phyloP scores from a whole-genome alignment of 2,797 vertebrate genomes.

The Labeo calbasu region DNA sequence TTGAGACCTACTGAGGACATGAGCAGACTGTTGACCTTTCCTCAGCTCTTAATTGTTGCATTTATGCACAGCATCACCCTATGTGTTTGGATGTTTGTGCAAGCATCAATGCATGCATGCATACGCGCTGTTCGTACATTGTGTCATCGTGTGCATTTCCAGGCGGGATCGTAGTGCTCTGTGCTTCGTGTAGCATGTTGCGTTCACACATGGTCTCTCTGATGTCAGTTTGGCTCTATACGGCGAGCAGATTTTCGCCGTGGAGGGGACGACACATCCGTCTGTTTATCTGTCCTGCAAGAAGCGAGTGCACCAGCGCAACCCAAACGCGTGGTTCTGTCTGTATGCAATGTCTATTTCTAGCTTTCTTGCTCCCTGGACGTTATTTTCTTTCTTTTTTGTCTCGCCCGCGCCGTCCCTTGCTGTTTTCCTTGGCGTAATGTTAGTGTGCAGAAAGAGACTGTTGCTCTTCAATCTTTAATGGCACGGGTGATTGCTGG shows the following conservation, averaged over 20 bases:
- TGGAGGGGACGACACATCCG: conserved; percentile 71
- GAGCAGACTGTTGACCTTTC: conserved; percentile 1
- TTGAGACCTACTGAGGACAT: conserved; percentile 2
- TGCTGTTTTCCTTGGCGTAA: conserved; percentile 30
- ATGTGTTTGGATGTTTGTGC: conserved; percentile 41
- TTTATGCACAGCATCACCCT: background rate
- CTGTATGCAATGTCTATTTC: conserved; percentile 25
- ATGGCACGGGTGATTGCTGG: conserved; percentile 65
- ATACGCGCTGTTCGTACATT: conserved; percentile 35
- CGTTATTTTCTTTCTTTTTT: conserved; percentile 18
- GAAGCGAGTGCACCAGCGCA: conserved; percentile 66
- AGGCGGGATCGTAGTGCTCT: conserved; percentile 42
- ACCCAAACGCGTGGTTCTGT: conserved; percentile 60
- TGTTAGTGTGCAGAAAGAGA: conserved; percentile 39
- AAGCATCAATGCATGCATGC: background rate
- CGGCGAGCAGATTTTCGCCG: conserved; percentile 71
- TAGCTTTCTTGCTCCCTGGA: conserved; percentile 36
- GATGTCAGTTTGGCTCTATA: conserved; percentile 74
- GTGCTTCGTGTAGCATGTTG: conserved; percentile 55
- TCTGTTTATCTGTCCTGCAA: conserved; percentile 69
- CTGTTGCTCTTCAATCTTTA: conserved; percentile 66
- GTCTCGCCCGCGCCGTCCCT: conserved; percentile 5
- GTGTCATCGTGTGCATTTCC: conserved; percentile 49
- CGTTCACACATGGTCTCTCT: conserved; percentile 61
- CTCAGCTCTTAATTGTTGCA: background rate